A percentile compares a stretch with the other conserved stretches of the same genome.
phyloP scores from a whole-genome alignment of 1,140 invertebrate genomes.

The Polypedilum pembai region DNA sequence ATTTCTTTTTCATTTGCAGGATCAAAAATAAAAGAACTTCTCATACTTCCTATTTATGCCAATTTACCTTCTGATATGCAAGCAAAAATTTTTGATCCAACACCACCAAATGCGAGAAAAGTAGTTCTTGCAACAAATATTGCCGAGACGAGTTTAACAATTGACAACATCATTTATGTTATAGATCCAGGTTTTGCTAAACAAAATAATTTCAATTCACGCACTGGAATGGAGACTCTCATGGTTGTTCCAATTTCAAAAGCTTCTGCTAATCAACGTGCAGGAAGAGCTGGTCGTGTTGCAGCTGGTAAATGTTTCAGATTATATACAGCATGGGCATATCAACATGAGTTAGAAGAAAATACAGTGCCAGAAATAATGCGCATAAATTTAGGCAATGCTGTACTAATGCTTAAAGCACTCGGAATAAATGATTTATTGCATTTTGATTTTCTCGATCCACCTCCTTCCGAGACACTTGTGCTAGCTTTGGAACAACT shows the following conservation, averaged over 20 bases:
- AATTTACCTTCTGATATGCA: conserved; percentile 99
- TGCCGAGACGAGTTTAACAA: conserved; percentile 97
- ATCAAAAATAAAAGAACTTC: conserved; percentile 84
- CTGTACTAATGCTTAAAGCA: conserved; percentile 93
- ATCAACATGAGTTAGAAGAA: conserved; percentile 95
- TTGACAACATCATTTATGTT: conserved; percentile 98
- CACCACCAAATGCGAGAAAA: conserved; percentile 90
- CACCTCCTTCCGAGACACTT: conserved; percentile 94
- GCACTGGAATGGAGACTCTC: conserved; percentile 96
- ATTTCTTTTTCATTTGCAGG: conserved; percentile 46
- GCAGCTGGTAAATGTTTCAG: conserved; percentile 97
- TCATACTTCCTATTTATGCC: conserved; percentile 95
- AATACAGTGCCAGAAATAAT: conserved; percentile 98
- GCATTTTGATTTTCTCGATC: conserved; percentile 98
- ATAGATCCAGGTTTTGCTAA: conserved; percentile 99
- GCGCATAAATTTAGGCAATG: conserved; percentile 95
- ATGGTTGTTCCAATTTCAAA: conserved; percentile 98
- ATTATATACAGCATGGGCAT: conserved; percentile 94
- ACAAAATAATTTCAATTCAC: conserved; percentile 97
- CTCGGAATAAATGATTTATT: conserved; percentile 96
- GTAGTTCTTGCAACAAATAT: conserved; percentile 98
- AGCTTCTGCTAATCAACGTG: conserved; percentile 90
- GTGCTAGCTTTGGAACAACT: conserved; percentile 94
- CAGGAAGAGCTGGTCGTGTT: conserved; percentile 84
- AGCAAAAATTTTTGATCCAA: conserved; percentile 95